These are phyloP conservation scores for Drosophila prolongata DNA, from an alignment of 2,888 invertebrate species.

Conservation along the genomic window DNA sequence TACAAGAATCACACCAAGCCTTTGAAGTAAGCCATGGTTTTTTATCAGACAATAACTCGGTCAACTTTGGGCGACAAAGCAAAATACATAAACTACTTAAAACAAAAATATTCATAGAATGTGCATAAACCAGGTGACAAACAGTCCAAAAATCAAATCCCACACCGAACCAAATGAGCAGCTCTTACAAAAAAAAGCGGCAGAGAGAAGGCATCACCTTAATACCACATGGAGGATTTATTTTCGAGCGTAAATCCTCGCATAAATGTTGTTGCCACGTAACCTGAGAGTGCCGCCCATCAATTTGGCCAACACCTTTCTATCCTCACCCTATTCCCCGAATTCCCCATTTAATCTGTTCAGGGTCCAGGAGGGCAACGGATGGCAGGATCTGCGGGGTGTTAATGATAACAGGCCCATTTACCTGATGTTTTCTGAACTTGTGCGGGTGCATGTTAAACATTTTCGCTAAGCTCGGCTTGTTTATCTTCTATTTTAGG, in stretches of 20 bases:
- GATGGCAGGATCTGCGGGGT: constrained; percentile 53
- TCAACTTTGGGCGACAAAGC: constrained; percentile 22
- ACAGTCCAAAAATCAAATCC: constrained; percentile 14
- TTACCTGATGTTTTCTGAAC: constrained; percentile 34
- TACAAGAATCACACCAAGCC: background rate
- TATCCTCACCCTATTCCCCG: background rate
- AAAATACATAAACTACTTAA: constrained; percentile 30
- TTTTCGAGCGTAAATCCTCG: constrained; percentile 61
- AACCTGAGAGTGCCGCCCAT: constrained; percentile 48
- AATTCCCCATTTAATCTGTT: constrained; percentile 43
- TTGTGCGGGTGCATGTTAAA: constrained; percentile 15
- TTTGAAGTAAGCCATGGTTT: constrained; percentile 33
- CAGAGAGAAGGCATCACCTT: constrained; percentile 31
- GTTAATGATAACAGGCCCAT: constrained; percentile 62
- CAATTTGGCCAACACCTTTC: constrained; percentile 62
- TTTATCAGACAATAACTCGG: constrained; percentile 23
- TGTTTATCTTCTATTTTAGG: constrained; percentile 35
- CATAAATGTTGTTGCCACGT: constrained; percentile 65
- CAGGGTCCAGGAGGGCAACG: background rate
- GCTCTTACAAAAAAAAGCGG: constrained; percentile 28
- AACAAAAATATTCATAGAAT: constrained; percentile 22
- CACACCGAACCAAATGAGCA: background rate
- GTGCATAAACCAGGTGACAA: constrained; percentile 1
- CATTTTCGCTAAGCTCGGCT: constrained; percentile 27
- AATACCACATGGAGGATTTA: constrained; percentile 55